Evolutionary conservation across 2,797 vertebrate species (phyloP).

Genomic region (Enteromius thamalakanensis): DNA sequence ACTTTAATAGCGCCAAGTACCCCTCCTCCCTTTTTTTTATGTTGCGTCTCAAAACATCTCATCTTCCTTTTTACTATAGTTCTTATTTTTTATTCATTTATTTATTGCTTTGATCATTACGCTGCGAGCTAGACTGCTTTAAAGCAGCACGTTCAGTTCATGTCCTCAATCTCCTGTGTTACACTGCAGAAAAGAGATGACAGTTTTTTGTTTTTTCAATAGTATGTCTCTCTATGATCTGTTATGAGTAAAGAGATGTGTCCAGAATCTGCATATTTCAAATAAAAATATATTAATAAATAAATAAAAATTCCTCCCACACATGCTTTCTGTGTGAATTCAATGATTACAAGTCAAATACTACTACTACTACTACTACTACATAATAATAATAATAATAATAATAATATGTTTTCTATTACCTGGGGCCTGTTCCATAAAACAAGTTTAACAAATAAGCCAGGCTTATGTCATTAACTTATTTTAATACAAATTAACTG

Average conservation of each 20-base stretch:
- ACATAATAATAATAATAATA: neutral
- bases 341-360: neutral
- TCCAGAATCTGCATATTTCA: neutral
- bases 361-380: neutral
- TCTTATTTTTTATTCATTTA: neutral
- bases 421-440: too few relatives aligned
- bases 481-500: too few relatives aligned
- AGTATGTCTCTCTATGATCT: neutral
- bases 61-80: conserved; percentile 15
- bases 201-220: neutral
- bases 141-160: neutral
- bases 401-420: neutral
- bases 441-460: too few relatives aligned
- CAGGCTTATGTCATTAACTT: too few relatives aligned
- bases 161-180: conserved; percentile 16
- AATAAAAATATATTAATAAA: too few relatives aligned
- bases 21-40: neutral
- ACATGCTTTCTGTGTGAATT: neutral
- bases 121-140: neutral
- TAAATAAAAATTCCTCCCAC: neutral
- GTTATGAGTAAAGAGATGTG: neutral
- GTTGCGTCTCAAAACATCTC: conserved; percentile 1
- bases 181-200: neutral
- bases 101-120: conserved; percentile 6
- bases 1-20: neutral